Conservation (phyloP, 2,113 vertebrate species). For the Melospiza georgiana region DNA sequence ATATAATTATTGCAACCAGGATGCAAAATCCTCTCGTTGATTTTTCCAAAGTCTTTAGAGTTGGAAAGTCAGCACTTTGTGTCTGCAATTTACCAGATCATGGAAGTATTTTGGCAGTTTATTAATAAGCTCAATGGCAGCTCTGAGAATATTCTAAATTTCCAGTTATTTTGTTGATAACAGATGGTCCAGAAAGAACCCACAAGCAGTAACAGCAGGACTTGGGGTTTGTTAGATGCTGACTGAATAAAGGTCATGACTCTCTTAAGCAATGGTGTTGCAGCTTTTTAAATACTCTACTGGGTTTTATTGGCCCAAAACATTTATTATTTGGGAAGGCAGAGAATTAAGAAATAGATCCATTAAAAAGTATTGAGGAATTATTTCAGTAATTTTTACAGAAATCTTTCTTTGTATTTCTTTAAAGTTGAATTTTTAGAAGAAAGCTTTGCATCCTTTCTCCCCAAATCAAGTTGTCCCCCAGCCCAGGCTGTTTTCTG, state of each 20-base stretch:
- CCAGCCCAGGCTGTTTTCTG: neutral
- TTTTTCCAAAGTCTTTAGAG: neutral
- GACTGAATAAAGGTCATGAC: slow-evolving; percentile 41
- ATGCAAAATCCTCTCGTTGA: neutral
- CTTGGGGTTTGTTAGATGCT: neutral
- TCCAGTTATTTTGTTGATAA: neutral
- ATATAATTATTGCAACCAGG: neutral
- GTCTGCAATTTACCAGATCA: neutral
- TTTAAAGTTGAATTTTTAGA: neutral
- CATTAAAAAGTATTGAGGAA: neutral
- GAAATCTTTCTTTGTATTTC: neutral
- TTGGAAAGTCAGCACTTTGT: neutral
- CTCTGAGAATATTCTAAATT: neutral
- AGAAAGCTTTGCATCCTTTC: neutral
- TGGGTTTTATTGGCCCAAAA: neutral
- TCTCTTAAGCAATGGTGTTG: neutral
- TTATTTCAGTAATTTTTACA: neutral
- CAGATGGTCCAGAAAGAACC: slow-evolving; percentile 42
- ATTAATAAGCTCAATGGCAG: slow-evolving; percentile 7
- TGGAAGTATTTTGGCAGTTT: neutral
- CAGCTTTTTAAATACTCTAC: neutral
- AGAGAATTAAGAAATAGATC: neutral
- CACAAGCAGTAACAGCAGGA: slow-evolving; percentile 30
- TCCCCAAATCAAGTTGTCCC: neutral
- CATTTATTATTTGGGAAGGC: neutral